phyloP scores from a whole-genome alignment of 2,797 vertebrate genomes.

The Sebastes diaconus region DNA sequence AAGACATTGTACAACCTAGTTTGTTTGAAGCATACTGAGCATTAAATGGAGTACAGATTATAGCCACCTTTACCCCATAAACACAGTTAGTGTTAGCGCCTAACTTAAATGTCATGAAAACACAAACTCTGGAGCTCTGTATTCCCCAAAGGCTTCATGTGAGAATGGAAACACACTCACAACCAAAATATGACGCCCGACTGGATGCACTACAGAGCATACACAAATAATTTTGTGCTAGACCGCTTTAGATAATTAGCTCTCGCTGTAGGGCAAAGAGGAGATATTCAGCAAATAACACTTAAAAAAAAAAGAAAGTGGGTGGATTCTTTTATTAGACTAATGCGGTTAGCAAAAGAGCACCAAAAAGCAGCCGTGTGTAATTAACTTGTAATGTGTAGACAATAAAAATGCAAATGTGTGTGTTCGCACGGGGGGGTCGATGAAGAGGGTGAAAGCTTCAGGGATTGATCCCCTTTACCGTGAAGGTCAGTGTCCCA shows the following conservation, averaged over 20 bases:
- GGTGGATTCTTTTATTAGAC: constrained; percentile 50
- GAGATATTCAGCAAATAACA: constrained; percentile 47
- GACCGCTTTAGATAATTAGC: constrained; percentile 64
- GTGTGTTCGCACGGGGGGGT: neutral
- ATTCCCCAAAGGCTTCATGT: constrained; percentile 24
- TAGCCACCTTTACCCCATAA: neutral
- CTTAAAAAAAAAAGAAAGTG: constrained; percentile 28
- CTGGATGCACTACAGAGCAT: constrained; percentile 39
- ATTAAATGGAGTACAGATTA: neutral
- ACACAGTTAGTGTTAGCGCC: neutral
- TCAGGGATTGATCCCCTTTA: constrained; percentile 41
- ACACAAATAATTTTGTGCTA: constrained; percentile 59
- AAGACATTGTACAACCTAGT: neutral
- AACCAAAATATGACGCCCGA: constrained; percentile 21
- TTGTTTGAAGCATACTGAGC: neutral
- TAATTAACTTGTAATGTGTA: constrained; percentile 68
- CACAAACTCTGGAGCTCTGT: constrained; percentile 19
- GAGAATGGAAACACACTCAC: constrained; percentile 35
- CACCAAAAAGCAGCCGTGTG: constrained; percentile 27
- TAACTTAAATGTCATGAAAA: constrained; percentile 30
- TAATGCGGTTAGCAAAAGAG: constrained; percentile 27
- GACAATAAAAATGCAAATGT: constrained; percentile 69
- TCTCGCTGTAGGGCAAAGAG: constrained; percentile 35
- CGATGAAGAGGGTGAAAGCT: constrained; percentile 33
- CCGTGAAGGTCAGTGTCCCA: constrained; percentile 56